phyloP scores from a whole-genome alignment of 2,113 vertebrate genomes.

The Pomatorhinus ruficollis region DNA sequence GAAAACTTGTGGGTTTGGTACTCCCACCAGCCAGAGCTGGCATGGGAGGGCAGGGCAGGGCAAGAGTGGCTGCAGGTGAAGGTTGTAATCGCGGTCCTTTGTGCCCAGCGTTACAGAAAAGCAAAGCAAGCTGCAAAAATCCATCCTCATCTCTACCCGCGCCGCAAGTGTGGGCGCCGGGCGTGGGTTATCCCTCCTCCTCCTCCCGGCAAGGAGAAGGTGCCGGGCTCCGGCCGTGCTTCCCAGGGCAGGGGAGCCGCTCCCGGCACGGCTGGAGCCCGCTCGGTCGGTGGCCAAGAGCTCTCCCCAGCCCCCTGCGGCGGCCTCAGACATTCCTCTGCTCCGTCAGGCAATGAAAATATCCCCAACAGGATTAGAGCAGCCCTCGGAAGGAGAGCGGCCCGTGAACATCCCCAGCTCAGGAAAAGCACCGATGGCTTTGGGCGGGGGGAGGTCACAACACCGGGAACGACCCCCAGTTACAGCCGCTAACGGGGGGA shows the following conservation, averaged over 20 bases:
- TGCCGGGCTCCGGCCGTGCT: background rate
- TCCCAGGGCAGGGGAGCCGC: background rate
- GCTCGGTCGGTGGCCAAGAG: background rate
- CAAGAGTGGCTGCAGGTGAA: background rate
- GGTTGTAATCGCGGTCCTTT: background rate
- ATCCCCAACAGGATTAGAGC: background rate
- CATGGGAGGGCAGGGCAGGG: fast-evolving
- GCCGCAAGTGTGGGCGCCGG: background rate
- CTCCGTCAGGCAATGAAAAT: conserved; percentile 37
- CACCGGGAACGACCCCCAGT: background rate
- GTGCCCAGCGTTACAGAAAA: background rate
- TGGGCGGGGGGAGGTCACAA: background rate
- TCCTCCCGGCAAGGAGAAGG: background rate
- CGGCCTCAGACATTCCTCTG: conserved; percentile 53
- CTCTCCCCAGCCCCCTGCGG: background rate
- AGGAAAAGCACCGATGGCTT: background rate
- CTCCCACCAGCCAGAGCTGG: background rate
- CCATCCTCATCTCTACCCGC: background rate
- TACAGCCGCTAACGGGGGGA: background rate
- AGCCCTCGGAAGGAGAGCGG: background rate
- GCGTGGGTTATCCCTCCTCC: background rate
- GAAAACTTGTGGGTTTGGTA: background rate
- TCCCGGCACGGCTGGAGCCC: background rate
- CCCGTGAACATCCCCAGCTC: background rate
- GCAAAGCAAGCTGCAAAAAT: background rate